Base-by-base conservation (phyloP, 2,113 vertebrate species). In the Equus quagga region DNA sequence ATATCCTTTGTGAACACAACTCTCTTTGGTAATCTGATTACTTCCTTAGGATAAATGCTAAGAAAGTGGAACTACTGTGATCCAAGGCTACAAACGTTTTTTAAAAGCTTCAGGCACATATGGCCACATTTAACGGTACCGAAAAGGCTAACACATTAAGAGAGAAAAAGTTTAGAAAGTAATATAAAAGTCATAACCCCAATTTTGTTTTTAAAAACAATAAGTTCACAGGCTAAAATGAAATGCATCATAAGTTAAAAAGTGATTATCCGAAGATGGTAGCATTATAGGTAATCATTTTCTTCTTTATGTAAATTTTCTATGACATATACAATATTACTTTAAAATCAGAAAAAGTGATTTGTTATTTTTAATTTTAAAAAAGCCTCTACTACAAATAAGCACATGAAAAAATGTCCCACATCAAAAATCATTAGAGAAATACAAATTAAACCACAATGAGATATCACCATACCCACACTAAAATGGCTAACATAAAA, bases 341-440 rank as follows among this genome's bases (percentile, higher is more conserved):
- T 78, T 79, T 67, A 41, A 54, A 49, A 79, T 31, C 64, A 72
- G 23, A 94, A 84, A 92, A 78, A 18, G 26, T 44, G 44, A 44
- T 33, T 28, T 83, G 12, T n/a, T 78, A 78, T 78, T 97, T 88
- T 70, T 60, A 10, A 90, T 62, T 91, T 95, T 33, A 36, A 84
- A 80, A 86, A 92, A n/a, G 51, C 9, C n/a, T 92, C n/a, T 46
- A 51, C 58, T 69, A 44, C 41, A 86, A 82, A 84, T 62, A 94
- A 94, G 26, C 24, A 80, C 14, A 21, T 44, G 24, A 49, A 70
- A 79, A 87, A 17, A 65, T 33, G 8, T 41, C 89, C 62, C 41
- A 56, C 51, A 64, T 70, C 28, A 64, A 78, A 1, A 86, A 31
- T 33, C 58, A 69, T 69, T 81, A 80, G n/a, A n/a, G 41, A 91